Evolutionary conservation across 1,140 invertebrate species (phyloP), one percentile per base, ranked within the genome.

Genomic region (Cylas formicarius): DNA sequence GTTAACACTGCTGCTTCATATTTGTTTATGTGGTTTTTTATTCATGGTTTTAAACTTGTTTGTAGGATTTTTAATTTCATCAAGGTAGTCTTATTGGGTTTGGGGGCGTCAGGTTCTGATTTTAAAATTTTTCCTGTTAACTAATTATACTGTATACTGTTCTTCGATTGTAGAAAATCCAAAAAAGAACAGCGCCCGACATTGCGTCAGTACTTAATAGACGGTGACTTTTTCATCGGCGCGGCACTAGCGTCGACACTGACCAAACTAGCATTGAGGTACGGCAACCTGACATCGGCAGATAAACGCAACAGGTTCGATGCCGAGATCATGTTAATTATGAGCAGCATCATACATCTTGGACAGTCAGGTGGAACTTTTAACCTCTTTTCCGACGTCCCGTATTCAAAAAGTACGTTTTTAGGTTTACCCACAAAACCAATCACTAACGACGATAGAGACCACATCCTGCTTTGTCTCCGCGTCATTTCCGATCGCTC

Each of bases 211-310:
- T 92, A 93, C 57, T 76, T 99, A 54, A 80, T 94, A 70, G 83
- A 91, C 52, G 94, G 93, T 2, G 93, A 99, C 58, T 96, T 95
- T 69, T 99, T 98, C 65, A 86, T 97, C 48, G 93, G 87, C 8
- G 90, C 92, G 14, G 81, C 91, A 10, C 68, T 98, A 7, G 87
- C 89, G 7, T 89, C 92, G 1, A 89, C 88, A 10, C 72, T 99
- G 19, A 81, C 89, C 6, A 99, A 99, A 72, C 69, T 99, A 47
- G 84, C 90, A 1, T 68, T 90, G 1, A 72, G 84, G 55, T 96
- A 78, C 65, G 77, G 76, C 46, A 62, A 61, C 29, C 53, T 74
- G 1, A 67, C 70, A 18, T 48, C 48, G 6, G 79, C 84, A 75
- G 72, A 68, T 72, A 69, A 69, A n/a, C 73, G 72, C 32, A 84